Evolutionary conservation across 2,888 invertebrate genomes (phyloP).

Genomic region (Homarus gammarus): DNA sequence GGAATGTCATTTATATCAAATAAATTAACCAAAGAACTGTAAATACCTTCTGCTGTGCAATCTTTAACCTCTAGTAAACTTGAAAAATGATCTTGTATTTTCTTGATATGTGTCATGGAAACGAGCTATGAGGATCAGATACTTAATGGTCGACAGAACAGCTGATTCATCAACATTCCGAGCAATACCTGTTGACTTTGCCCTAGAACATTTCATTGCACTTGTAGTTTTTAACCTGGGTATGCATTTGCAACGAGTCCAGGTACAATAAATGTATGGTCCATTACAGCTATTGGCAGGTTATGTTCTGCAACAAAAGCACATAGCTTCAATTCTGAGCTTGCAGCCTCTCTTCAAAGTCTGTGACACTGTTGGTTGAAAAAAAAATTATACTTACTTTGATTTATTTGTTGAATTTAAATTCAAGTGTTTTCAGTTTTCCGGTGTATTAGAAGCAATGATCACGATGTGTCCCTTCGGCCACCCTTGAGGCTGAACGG

Average conservation of each 20-base stretch:
- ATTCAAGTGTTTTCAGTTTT: too few relatives aligned
- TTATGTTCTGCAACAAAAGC: slow-evolving; percentile 53
- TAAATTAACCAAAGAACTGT: slow-evolving; percentile 23
- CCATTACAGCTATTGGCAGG: slow-evolving; percentile 30
- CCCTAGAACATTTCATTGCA: slow-evolving; percentile 50
- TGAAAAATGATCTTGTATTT: slow-evolving; percentile 28
- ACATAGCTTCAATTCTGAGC: slow-evolving; percentile 48
- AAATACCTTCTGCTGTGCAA: slow-evolving; percentile 42
- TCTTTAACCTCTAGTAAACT: slow-evolving; percentile 38
- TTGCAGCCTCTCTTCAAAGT: too few relatives aligned
- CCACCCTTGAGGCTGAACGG: too few relatives aligned
- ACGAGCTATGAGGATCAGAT: slow-evolving; percentile 13
- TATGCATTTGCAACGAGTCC: slow-evolving; percentile 50
- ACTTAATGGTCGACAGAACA: slow-evolving; percentile 37
- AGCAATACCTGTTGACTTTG: slow-evolving; percentile 43
- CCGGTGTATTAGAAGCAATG: too few relatives aligned
- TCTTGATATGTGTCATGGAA: slow-evolving; percentile 31
- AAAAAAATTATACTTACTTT: too few relatives aligned
- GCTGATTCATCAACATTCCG: slow-evolving; percentile 37
- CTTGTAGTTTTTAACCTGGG: slow-evolving; percentile 27
- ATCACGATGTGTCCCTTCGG: too few relatives aligned
- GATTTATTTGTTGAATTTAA: too few relatives aligned
- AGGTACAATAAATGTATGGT: slow-evolving; percentile 43
- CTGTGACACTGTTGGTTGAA: too few relatives aligned
- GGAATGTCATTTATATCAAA: slow-evolving; percentile 40